phyloP scores from a whole-genome alignment of 2,113 vertebrate genomes.

The Platysternon megacephalum region DNA sequence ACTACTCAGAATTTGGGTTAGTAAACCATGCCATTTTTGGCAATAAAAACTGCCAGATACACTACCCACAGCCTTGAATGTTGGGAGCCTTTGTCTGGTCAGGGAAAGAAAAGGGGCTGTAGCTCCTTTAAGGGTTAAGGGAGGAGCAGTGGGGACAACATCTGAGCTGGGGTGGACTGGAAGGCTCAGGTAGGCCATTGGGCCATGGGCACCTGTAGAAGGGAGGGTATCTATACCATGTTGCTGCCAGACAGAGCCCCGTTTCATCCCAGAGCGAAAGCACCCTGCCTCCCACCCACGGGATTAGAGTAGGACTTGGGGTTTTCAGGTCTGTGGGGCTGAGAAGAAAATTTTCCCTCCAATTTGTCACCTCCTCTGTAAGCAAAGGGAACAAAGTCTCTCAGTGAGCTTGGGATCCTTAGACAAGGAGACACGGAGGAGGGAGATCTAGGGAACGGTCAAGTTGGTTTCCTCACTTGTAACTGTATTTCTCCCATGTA shows the following conservation, averaged over 20 bases:
- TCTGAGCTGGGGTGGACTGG: neutral
- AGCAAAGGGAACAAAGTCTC: neutral
- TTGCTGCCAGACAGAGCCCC: neutral
- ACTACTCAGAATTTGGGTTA: neutral
- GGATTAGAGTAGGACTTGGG: neutral
- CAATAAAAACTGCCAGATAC: neutral
- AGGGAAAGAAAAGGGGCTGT: neutral
- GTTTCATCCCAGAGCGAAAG: neutral
- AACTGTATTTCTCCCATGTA: neutral
- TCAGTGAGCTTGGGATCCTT: neutral
- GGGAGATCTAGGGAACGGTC: neutral
- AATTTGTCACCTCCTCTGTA: neutral
- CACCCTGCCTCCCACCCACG: neutral
- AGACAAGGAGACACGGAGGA: accelerated
- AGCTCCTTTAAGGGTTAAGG: too few relatives aligned
- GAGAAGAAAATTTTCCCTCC: neutral
- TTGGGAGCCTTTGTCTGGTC: neutral
- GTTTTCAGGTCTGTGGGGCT: neutral
- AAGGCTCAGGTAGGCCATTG: neutral
- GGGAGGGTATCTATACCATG: neutral
- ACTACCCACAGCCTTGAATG: neutral
- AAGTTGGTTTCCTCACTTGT: neutral
- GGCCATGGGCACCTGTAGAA: neutral
- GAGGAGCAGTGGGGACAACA: neutral
- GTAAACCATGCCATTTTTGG: neutral